Evolutionary conservation across 1,140 invertebrate species (phyloP).

Genomic region (Polypedilum pembai): DNA sequence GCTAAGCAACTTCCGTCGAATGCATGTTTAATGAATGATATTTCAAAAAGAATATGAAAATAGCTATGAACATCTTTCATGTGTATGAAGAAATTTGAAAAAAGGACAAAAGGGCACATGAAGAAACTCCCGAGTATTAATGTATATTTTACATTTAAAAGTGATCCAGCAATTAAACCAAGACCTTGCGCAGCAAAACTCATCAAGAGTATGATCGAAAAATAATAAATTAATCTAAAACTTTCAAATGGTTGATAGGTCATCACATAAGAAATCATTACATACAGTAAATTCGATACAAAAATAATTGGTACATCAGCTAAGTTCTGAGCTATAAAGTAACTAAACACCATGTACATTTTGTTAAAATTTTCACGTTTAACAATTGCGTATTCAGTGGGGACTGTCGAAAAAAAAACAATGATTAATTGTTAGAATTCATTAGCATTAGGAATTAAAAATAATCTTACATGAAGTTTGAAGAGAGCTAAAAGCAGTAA

Average conservation of each 20-base stretch:
- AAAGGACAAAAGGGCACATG: conserved; percentile 79
- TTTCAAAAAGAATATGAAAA: conserved; percentile 77
- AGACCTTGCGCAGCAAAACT: conserved; percentile 76
- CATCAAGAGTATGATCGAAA: conserved; percentile 63
- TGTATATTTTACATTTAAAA: conserved; percentile 55
- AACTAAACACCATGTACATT: conserved; percentile 86
- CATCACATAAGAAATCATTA: conserved; percentile 72
- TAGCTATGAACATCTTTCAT: conserved; percentile 70
- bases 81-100: conserved; percentile 86
- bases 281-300: conserved; percentile 63
- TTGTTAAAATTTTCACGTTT: conserved; percentile 83
- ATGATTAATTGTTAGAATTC: not conserved
- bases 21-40: conserved; percentile 76
- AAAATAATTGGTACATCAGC: conserved; percentile 81
- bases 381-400: conserved; percentile 74
- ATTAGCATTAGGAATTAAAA: not conserved
- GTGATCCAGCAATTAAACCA: conserved; percentile 73
- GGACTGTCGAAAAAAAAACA: conserved; percentile 58
- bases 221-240: conserved; percentile 59
- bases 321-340: conserved; percentile 78
- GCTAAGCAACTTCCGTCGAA: conserved; percentile 59
- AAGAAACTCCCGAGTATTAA: conserved; percentile 76
- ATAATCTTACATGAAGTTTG: conserved; percentile 74
- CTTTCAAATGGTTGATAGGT: conserved; percentile 69
- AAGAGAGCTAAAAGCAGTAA: conserved; percentile 77